Evolutionary conservation across 2,797 vertebrate genomes (phyloP).

Genomic region (Acanthis flammea): DNA sequence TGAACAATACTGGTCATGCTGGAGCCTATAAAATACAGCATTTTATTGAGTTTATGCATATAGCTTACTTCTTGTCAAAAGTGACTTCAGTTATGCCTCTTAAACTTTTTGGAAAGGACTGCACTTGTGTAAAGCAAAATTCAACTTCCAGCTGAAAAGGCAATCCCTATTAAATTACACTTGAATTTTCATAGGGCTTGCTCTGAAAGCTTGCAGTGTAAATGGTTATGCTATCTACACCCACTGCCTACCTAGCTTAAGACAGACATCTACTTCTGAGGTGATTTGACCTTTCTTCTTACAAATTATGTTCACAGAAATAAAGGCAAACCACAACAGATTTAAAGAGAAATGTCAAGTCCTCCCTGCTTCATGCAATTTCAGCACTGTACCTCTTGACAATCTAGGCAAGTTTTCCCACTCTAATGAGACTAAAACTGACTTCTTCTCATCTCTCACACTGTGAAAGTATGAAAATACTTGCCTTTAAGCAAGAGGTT

Average conservation of each 20-base stretch:
- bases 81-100: fast-evolving
- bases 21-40: neutral
- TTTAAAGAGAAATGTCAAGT: neutral
- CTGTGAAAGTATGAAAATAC: neutral
- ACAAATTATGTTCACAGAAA: neutral
- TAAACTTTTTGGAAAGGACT: neutral
- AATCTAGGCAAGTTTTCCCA: neutral
- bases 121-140: neutral
- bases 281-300: neutral
- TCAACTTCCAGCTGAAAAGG: neutral
- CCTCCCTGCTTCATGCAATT: neutral
- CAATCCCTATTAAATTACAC: neutral
- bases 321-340: neutral
- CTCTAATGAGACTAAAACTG: neutral
- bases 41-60: neutral
- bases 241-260: neutral
- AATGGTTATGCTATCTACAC: neutral
- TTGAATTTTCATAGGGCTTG: neutral
- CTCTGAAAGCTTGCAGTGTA: neutral
- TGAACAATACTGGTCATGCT: neutral
- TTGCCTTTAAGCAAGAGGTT: neutral
- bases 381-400: neutral
- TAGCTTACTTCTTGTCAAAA: neutral
- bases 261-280: neutral
- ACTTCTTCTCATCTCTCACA: neutral